These are phyloP conservation scores for Chloropsis hardwickii DNA, from an alignment of 2,113 vertebrate species.

Conservation along the genomic window DNA sequence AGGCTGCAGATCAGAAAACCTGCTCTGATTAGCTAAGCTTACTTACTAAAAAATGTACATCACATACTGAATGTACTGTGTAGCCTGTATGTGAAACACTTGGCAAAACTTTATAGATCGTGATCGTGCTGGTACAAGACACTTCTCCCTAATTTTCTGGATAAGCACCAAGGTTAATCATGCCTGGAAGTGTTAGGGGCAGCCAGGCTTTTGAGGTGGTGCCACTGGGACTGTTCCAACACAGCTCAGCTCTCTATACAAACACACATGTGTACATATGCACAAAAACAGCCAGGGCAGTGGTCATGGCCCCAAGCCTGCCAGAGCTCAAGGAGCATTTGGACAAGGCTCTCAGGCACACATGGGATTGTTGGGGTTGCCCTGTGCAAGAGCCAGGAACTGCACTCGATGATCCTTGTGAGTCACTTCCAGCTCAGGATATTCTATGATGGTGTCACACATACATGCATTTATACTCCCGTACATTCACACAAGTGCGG, in stretches of 20 bases:
- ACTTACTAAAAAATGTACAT: neutral
- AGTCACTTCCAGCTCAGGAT: neutral
- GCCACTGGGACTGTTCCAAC: neutral
- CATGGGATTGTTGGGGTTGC: rapidly evolving
- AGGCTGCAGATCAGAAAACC: neutral
- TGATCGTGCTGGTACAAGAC: rapidly evolving
- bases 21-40: neutral
- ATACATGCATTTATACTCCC: rapidly evolving
- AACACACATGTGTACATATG: too few relatives aligned
- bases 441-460: neutral
- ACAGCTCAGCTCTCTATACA: neutral
- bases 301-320: neutral
- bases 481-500: rapidly evolving
- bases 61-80: rapidly evolving
- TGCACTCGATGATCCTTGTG: too few relatives aligned
- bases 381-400: neutral
- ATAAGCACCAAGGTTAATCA: rapidly evolving
- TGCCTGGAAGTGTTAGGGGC: rapidly evolving
- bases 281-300: neutral
- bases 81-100: rapidly evolving
- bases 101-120: rapidly evolving
- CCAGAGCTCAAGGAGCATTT: neutral
- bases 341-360: neutral
- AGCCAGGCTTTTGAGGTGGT: neutral
- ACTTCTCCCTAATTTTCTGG: rapidly evolving